Conservation (phyloP, 2,113 vertebrate species). For the Uria lomvia region DNA sequence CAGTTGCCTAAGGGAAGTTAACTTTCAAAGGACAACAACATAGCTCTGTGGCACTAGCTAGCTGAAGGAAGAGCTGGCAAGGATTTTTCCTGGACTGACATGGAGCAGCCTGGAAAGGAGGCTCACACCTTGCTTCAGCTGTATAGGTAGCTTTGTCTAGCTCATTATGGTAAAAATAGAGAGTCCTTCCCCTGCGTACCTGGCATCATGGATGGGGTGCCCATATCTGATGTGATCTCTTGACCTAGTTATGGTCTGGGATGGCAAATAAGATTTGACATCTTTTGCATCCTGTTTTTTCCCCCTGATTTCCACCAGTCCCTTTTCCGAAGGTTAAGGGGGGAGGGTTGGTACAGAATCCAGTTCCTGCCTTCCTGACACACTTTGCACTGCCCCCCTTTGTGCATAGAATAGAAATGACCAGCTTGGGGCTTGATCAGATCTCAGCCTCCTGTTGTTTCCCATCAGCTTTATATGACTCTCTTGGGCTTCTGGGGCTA, state of each 20-base stretch:
- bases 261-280: slow-evolving; percentile 44
- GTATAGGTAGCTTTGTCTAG: neutral
- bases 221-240: slow-evolving; percentile 43
- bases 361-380: neutral
- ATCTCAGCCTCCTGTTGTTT: slow-evolving; percentile 48
- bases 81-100: neutral
- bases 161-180: neutral
- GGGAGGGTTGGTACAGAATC: neutral
- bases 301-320: neutral
- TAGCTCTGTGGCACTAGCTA: neutral
- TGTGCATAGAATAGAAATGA: slow-evolving; percentile 25
- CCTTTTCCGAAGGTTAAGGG: neutral
- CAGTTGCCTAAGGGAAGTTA: neutral
- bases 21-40: neutral
- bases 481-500: slow-evolving; percentile 43
- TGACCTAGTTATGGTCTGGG: slow-evolving; percentile 44
- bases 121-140: neutral
- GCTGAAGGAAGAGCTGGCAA: neutral
- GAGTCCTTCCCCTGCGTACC: neutral
- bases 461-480: slow-evolving; percentile 25
- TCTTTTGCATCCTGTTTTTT: neutral
- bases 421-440: slow-evolving; percentile 8
- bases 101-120: neutral
- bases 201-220: neutral
- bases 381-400: slow-evolving; percentile 9